A percentile compares a stretch with the other conserved stretches of the same genome.
Conservation (phyloP, 2,888 invertebrate species). For the Platynereis dumerilii region DNA sequence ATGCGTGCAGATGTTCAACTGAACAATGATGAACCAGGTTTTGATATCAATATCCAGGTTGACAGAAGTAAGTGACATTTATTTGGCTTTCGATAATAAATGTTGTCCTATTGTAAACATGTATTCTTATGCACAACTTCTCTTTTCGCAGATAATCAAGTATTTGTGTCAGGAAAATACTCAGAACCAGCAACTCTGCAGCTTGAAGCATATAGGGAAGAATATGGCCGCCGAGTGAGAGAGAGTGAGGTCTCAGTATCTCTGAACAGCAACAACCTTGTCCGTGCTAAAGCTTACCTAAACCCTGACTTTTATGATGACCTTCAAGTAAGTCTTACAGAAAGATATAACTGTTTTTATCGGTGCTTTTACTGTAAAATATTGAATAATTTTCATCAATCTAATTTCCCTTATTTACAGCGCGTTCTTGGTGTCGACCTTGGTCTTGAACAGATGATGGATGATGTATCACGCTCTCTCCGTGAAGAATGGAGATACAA, state of each 20-base stretch:
- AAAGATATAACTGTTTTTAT: too few relatives aligned
- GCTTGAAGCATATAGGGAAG: conserved; percentile 23
- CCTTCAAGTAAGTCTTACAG: conserved; percentile 3
- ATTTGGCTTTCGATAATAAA: neutral
- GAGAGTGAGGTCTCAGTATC: conserved; percentile 21
- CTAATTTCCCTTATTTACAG: too few relatives aligned
- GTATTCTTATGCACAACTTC: too few relatives aligned
- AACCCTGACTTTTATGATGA: conserved; percentile 25
- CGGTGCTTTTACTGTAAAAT: neutral
- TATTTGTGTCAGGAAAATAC: conserved; percentile 18
- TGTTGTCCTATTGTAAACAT: too few relatives aligned
- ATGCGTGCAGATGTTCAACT: conserved; percentile 14
- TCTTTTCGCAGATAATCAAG: conserved; percentile 7
- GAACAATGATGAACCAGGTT: conserved; percentile 10
- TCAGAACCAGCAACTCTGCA: conserved; percentile 12
- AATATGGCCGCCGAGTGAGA: conserved; percentile 6
- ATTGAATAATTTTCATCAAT: too few relatives aligned
- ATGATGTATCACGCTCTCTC: neutral
- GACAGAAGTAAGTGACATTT: conserved; percentile 26
- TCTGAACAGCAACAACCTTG: conserved; percentile 23
- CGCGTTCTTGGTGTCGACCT: neutral
- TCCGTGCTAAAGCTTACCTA: conserved; percentile 28
- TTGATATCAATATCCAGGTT: conserved; percentile 23
- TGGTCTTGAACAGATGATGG: conserved; percentile 1
- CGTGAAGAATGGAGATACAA: conserved; percentile 1